Base-by-base conservation (phyloP, 2,113 vertebrate genomes). In the Takifugu flavidus region DNA sequence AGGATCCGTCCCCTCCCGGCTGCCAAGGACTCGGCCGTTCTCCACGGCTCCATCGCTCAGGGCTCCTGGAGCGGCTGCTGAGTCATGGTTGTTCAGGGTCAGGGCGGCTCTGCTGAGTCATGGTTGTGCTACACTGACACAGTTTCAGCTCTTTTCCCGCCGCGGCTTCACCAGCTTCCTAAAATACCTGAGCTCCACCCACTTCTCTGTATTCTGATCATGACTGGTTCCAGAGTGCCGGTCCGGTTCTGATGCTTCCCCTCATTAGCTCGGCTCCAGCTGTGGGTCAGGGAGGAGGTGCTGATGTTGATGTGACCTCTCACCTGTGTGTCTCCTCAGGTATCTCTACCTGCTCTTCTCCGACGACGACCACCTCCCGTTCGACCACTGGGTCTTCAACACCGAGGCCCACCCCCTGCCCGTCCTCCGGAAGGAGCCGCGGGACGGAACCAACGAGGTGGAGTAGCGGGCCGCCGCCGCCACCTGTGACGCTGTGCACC, bases 381-480 rank as follows among this genome's bases (percentile, higher is more conserved):
- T 98, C 8, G 94, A 99, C 39, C 93, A 98, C 56, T 99, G 96
- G 96, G 91, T 98, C 69, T 99, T 99, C 82, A 99, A 99, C 87
- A 96, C 95, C 0, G 96, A 99, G 86, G 96, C 96, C 10, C 96
- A 99, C 76, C 93, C 95, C 26, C 90, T 99, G 60, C 97, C 96
- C 10, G 11, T 98, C 70, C 91, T 98, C 72, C 91, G 39, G 74
- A 91, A 83, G 60, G 89, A 91, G 46, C 67, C 64, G 20, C 82
- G 77, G 0, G 85, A 87, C 61, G 28, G 56, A 56, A 82, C 85
- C 67, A 87, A 88, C 45, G 78, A 88, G 13, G 83, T 90, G 77
- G 88, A 91, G 85, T 91, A 87, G 71, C 0, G 54, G 2, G 5
- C 58, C 59, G 6, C 62, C 20, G 61, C 47, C 62, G 73, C 53